Base-by-base conservation (phyloP, 2,888 invertebrate genomes). In the Ophioninae sp. region DNA sequence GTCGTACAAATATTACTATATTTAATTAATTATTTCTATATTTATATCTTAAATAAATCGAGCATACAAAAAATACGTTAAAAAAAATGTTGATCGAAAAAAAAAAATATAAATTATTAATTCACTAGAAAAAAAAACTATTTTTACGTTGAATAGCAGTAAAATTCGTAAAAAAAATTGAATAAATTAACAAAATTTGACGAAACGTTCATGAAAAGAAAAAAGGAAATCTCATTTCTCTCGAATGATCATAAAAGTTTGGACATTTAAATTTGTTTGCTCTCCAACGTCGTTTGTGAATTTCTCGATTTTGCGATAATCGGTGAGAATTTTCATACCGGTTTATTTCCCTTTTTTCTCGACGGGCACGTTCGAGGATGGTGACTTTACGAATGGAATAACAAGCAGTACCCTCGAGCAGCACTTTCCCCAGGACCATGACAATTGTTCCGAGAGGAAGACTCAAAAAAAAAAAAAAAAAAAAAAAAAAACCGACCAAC, bases 311-410 rank as follows among this genome's bases (percentile, higher is more conserved):
- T 64, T 5, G 13, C 37, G n/a, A n/a, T 37, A 57, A 30, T 37
- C 37, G 13, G 20, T 56, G 10, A 0, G 37, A 74, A 20, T 23
- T 59, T 13, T 50, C 17, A 50, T 50, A 50, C 50, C 30, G 30
- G 30, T 50, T 50, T 50, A 17, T 10, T 50, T 50, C 50, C 17
- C 50, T 50, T 64, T 56, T 20, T 3, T 37, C n/a, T 7, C 62
- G 64, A 70, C 70, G 70, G 59, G 70, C 69, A n/a, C 79, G 68
- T 68, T 13, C 10, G 57, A 8, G 44, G 37, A 10, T 64, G 20
- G 56, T 21, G 7, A 62, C 64, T 67, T 70, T 65, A 50, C 70
- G 59, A 65, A 72, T 76, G 30, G 70, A 70, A 76, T 75, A 81
- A 81, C 37, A 81, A 65, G 65, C 65, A 67, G 44, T 30, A 23